These are phyloP conservation scores for Stegana nigrithorax DNA, from an alignment of 2,888 invertebrate species.

Conservation along the genomic window DNA sequence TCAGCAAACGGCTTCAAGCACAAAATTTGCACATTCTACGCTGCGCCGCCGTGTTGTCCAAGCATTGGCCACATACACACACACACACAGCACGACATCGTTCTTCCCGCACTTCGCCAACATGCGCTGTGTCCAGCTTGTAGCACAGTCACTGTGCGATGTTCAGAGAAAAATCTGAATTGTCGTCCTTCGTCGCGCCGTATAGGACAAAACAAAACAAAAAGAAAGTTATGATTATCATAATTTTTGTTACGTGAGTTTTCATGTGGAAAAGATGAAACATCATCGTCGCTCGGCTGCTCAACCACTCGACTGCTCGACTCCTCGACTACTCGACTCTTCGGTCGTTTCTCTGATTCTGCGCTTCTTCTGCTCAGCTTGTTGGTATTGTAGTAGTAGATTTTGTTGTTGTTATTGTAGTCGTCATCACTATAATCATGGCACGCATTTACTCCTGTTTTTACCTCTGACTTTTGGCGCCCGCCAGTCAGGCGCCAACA, in stretches of 20 bases:
- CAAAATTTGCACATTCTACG: constrained; percentile 20
- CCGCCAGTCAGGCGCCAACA: constrained; percentile 62
- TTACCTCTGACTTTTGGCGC: constrained; percentile 67
- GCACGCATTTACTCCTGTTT: constrained; percentile 66
- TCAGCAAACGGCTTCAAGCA: constrained; percentile 10
- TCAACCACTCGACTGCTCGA: neutral
- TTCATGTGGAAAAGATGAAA: constrained; percentile 64
- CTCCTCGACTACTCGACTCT: neutral
- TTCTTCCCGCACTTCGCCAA: neutral
- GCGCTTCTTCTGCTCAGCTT: constrained; percentile 7
- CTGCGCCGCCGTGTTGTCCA: no score
- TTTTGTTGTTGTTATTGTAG: constrained; percentile 44
- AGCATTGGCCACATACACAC: no score
- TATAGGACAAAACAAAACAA: constrained; percentile 4
- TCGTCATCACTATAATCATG: constrained; percentile 67
- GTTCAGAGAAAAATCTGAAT: no score
- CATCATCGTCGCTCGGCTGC: constrained; percentile 50
- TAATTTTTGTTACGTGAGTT: constrained; percentile 65
- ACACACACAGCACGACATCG: no score
- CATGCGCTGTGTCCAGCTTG: constrained; percentile 38
- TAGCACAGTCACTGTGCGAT: constrained; percentile 30
- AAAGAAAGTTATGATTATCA: constrained; percentile 64
- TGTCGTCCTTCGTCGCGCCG: no score
- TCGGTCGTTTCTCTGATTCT: neutral
- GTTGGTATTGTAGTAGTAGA: constrained; percentile 11